These are phyloP conservation scores for Cirrhinus mrigala DNA, from an alignment of 2,797 vertebrate genomes.

Conservation along the genomic window DNA sequence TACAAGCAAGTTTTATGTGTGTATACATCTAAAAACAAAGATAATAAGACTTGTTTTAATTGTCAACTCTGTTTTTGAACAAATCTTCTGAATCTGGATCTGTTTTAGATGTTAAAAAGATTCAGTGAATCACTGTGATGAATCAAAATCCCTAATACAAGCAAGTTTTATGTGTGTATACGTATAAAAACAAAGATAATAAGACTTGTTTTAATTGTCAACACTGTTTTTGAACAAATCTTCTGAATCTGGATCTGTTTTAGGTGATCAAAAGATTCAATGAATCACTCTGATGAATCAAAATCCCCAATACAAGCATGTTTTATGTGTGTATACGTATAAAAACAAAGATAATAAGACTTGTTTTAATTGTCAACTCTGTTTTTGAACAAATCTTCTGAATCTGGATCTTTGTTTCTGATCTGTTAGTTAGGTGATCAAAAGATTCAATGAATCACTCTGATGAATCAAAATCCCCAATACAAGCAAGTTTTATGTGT, in stretches of 20 bases:
- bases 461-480: background rate
- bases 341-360: background rate
- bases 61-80: background rate
- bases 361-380: background rate
- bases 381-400: background rate
- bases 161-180: background rate
- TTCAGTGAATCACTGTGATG: background rate
- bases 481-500: background rate
- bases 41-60: background rate
- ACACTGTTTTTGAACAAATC: background rate
- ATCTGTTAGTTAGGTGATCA: background rate
- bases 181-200: background rate
- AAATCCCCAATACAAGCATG: background rate
- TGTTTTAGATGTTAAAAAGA: background rate
- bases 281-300: background rate
- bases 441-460: background rate
- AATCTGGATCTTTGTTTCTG: too few species aligned
- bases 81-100: background rate
- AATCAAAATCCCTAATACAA: too few species aligned
- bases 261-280: background rate
- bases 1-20: background rate
- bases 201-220: background rate
- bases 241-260: background rate
- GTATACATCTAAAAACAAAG: background rate
- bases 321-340: background rate